Conservation (phyloP, 2,888 invertebrate genomes). For the Steromphala cineraria region DNA sequence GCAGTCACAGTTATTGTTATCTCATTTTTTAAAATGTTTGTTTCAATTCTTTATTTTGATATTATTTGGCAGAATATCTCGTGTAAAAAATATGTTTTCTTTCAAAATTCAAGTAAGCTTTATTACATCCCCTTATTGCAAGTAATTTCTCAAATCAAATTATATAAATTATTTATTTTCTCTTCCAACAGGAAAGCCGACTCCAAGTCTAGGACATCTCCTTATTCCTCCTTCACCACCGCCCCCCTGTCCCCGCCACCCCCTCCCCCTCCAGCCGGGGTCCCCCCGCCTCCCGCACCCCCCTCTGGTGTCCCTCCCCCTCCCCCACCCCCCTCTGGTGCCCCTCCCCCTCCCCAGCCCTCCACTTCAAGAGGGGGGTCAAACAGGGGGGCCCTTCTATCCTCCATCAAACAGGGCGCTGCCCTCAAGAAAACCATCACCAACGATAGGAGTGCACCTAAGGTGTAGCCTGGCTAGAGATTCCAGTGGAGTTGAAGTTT, state of each 20-base stretch:
- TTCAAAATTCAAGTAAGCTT: too few relatives aligned
- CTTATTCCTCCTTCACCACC: neutral
- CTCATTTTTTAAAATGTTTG: too few relatives aligned
- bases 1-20: too few relatives aligned
- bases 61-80: too few relatives aligned
- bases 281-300: constrained; percentile 25
- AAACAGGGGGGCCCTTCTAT: constrained; percentile 53
- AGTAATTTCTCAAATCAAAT: too few relatives aligned
- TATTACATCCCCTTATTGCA: too few relatives aligned
- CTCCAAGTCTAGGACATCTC: neutral
- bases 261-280: constrained; percentile 25
- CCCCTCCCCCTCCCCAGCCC: constrained; percentile 24
- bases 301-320: constrained; percentile 30
- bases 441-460: constrained; percentile 62
- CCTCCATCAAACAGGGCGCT: constrained; percentile 54
- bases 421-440: constrained; percentile 58
- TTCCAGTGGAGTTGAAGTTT: too few relatives aligned
- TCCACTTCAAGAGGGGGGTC: constrained; percentile 24
- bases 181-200: neutral
- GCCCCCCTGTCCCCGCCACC: neutral
- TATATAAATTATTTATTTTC: neutral
- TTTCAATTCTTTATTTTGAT: too few relatives aligned
- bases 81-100: too few relatives aligned
- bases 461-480: constrained; percentile 30
- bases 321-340: constrained; percentile 35